Conservation (phyloP, 2,888 invertebrate genomes). For the Smittia aterrima region DNA sequence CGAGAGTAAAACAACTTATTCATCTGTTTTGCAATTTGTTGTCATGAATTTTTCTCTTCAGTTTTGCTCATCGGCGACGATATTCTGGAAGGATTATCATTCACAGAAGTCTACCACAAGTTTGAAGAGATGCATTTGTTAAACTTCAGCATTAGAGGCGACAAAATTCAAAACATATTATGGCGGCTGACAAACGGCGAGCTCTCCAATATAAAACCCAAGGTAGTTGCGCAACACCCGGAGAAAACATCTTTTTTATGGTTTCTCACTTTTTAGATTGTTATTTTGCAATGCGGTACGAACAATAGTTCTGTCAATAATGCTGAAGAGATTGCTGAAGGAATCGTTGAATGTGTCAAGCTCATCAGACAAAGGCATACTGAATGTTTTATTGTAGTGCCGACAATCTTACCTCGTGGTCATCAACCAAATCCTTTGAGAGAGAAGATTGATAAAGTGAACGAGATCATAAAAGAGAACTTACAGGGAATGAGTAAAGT, state of each 20-base stretch:
- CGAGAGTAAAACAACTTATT: conserved; percentile 54
- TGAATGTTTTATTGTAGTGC: conserved; percentile 76
- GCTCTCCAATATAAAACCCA: conserved; percentile 83
- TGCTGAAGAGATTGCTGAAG: conserved; percentile 78
- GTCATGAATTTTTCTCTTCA: conserved; percentile 41
- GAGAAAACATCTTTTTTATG: no score
- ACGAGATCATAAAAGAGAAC: conserved; percentile 67
- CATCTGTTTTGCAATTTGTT: neutral
- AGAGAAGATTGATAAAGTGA: conserved; percentile 73
- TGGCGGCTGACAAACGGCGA: conserved; percentile 90
- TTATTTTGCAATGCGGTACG: conserved; percentile 84
- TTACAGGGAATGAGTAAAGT: conserved; percentile 65
- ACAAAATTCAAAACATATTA: conserved; percentile 82
- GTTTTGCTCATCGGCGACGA: conserved; percentile 91
- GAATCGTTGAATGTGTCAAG: conserved; percentile 73
- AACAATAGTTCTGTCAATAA: conserved; percentile 74
- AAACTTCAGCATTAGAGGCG: conserved; percentile 62
- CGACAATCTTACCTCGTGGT: conserved; percentile 84
- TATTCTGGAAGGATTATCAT: conserved; percentile 75
- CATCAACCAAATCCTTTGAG: conserved; percentile 79
- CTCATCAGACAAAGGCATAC: conserved; percentile 74
- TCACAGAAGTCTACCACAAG: conserved; percentile 80
- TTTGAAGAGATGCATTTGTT: conserved; percentile 90
- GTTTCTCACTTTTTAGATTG: no score
- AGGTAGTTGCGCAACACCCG: conserved; percentile 59